Percentiles rank a stretch among this genome's conserved stretches.
These are phyloP conservation scores for Drosophila fuyamai DNA, from an alignment of 1,140 invertebrate species.

Conservation along the genomic window DNA sequence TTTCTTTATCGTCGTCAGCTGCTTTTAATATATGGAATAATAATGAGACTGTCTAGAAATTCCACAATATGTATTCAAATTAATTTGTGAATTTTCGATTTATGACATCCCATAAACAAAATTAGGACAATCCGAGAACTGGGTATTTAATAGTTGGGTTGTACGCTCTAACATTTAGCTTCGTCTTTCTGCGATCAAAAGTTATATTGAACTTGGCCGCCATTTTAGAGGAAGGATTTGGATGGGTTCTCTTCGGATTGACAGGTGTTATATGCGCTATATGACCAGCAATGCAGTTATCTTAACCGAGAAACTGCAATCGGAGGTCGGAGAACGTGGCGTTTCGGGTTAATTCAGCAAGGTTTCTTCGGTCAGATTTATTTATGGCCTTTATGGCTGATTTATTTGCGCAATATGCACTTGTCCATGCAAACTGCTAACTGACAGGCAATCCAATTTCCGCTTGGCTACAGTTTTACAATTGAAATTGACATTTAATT, in stretches of 20 bases:
- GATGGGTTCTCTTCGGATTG: slow-evolving; percentile 8
- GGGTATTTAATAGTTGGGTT: slow-evolving; percentile 31
- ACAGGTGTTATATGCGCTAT: slow-evolving; percentile 21
- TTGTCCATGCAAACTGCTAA: slow-evolving; percentile 44
- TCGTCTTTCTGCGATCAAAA: slow-evolving; percentile 6
- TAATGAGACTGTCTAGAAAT: neutral
- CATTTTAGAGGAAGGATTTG: slow-evolving; percentile 14
- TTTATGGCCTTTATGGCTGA: slow-evolving; percentile 35
- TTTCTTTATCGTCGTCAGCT: neutral
- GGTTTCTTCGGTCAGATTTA: slow-evolving; percentile 33
- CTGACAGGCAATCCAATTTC: slow-evolving; percentile 37
- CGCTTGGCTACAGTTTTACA: slow-evolving; percentile 48
- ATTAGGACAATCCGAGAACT: neutral
- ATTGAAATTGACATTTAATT: slow-evolving; percentile 62
- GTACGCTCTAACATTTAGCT: neutral
- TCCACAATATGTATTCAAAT: neutral
- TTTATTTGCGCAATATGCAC: slow-evolving; percentile 48
- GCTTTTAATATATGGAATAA: slow-evolving; percentile 2
- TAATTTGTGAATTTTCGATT: neutral
- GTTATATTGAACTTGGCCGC: slow-evolving; percentile 51
- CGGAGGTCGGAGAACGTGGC: slow-evolving; percentile 13
- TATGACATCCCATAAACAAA: neutral
- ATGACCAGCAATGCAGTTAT: neutral
- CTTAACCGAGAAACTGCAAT: slow-evolving; percentile 3
- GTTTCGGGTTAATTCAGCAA: slow-evolving; percentile 22